Percentiles rank a stretch among this genome's conserved stretches.
Conservation (phyloP, 2,888 invertebrate genomes). For the Pomacea canaliculata region DNA sequence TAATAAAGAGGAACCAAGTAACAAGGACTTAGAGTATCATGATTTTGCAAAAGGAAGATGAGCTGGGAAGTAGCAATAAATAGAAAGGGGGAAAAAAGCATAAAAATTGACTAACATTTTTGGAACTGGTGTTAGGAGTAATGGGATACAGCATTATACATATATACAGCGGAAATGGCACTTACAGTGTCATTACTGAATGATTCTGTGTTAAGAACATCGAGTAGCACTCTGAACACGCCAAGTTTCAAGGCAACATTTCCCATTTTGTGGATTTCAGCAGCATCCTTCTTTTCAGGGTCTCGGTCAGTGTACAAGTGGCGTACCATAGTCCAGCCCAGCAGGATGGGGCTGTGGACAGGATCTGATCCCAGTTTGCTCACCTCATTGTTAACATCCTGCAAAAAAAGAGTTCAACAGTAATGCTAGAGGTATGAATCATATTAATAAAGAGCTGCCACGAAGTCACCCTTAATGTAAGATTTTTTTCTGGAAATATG, state of each 20-base stretch:
- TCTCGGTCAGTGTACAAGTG: conserved; percentile 41
- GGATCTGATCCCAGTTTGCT: conserved; percentile 48
- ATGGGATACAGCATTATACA: too few relatives aligned
- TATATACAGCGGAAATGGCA: not conserved
- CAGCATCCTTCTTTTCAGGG: conserved; percentile 17
- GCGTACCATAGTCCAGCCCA: conserved; percentile 66
- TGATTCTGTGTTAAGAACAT: conserved; percentile 55
- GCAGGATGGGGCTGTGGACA: conserved; percentile 64
- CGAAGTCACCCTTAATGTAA: too few relatives aligned
- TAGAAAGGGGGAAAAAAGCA: too few relatives aligned
- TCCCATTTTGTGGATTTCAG: conserved; percentile 57
- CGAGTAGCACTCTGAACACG: conserved; percentile 58
- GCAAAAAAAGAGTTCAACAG: not conserved
- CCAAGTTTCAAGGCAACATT: conserved; percentile 60
- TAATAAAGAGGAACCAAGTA: too few relatives aligned
- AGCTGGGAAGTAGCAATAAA: too few relatives aligned
- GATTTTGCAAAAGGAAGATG: too few relatives aligned
- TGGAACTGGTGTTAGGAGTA: too few relatives aligned
- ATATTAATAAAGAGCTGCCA: too few relatives aligned
- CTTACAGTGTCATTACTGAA: conserved; percentile 62
- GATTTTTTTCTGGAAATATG: too few relatives aligned
- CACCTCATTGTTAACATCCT: conserved; percentile 44
- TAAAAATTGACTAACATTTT: too few relatives aligned
- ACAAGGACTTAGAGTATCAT: too few relatives aligned
- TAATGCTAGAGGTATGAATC: too few relatives aligned